Percentiles rank a stretch among this genome's conserved stretches.
Conservation (phyloP, 2,888 invertebrate genomes). For the Silvanus unidentatus region DNA sequence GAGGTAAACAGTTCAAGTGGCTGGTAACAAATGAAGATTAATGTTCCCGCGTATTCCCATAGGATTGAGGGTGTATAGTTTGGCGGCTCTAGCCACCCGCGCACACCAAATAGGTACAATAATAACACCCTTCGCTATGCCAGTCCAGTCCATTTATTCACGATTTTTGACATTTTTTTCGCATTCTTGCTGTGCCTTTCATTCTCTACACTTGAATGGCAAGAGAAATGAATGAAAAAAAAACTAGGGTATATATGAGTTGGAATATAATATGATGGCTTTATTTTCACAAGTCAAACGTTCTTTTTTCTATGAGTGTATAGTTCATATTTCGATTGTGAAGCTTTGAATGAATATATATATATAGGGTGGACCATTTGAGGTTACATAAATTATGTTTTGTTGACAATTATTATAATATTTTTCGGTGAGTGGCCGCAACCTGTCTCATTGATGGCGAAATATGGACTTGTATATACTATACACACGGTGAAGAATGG, state of each 20-base stretch:
- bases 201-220: conserved; percentile 28
- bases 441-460: too few relatives aligned
- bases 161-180: conserved; percentile 39
- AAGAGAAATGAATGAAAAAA: conserved; percentile 29
- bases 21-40: conserved; percentile 47
- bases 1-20: conserved; percentile 44
- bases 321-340: too few relatives aligned
- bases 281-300: conserved; percentile 27
- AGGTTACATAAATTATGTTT: conserved; percentile 41
- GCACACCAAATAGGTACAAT: conserved; percentile 12
- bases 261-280: conserved; percentile 34
- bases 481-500: too few relatives aligned
- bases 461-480: too few relatives aligned
- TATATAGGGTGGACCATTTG: conserved; percentile 37
- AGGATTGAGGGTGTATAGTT: conserved; percentile 26
- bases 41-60: conserved; percentile 40
- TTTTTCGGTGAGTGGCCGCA: too few relatives aligned
- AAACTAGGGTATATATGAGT: not conserved
- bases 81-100: conserved; percentile 21
- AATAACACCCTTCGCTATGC: conserved; percentile 10
- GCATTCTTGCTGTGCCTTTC: conserved; percentile 38
- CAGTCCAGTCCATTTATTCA: conserved; percentile 36
- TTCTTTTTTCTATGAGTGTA: conserved; percentile 5
- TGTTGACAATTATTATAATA: too few relatives aligned
- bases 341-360: conserved; percentile 6